These are phyloP conservation scores for Poecile atricapillus DNA, from an alignment of 2,113 vertebrate genomes.

Conservation along the genomic window DNA sequence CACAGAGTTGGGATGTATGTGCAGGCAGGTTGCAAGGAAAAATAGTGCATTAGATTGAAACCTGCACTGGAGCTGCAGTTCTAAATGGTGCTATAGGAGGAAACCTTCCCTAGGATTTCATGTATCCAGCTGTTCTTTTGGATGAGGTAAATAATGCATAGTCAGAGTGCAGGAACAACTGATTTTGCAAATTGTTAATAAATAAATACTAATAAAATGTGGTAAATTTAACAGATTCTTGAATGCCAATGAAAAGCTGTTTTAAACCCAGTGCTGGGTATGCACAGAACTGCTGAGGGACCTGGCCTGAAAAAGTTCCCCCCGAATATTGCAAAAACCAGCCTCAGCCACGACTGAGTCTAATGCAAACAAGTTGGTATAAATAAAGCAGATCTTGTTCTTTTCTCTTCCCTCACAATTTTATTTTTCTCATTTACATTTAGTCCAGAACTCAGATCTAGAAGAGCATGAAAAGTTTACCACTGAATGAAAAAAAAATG, in stretches of 20 bases:
- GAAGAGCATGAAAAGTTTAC: neutral
- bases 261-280: neutral
- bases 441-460: neutral
- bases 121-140: neutral
- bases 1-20: too few species aligned
- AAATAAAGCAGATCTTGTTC: neutral
- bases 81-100: neutral
- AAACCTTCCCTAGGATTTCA: neutral
- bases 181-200: neutral
- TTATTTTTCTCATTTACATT: neutral
- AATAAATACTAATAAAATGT: neutral
- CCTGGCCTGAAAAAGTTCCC: constrained; percentile 49
- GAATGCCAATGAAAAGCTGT: neutral
- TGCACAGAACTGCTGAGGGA: constrained; percentile 32
- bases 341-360: constrained; percentile 24
- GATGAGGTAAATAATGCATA: neutral
- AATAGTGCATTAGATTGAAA: neutral
- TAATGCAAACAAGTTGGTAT: neutral
- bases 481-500: neutral
- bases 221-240: neutral
- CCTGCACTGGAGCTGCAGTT: neutral
- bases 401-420: neutral
- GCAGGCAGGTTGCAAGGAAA: neutral
- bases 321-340: constrained; percentile 34
- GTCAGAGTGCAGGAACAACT: neutral